These are phyloP conservation scores for Hippocampus mohnikei DNA, from an alignment of 2,113 vertebrate species.

Conservation along the genomic window DNA sequence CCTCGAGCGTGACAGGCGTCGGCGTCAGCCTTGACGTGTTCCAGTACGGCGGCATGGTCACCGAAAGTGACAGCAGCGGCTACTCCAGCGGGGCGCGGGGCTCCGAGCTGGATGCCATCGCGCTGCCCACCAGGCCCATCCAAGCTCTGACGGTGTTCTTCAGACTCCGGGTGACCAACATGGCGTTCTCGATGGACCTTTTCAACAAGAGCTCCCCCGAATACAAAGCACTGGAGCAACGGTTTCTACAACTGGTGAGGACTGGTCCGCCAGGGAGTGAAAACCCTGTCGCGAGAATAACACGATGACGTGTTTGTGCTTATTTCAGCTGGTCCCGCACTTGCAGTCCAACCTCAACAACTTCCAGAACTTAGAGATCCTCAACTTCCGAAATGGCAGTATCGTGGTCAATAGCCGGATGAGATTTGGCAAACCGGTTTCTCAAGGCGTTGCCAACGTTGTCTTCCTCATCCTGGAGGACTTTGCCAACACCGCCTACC, in stretches of 20 bases:
- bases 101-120: slow-evolving; percentile 43
- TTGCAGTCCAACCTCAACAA: slow-evolving; percentile 91
- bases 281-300: background rate
- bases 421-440: slow-evolving; percentile 84
- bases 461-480: slow-evolving; percentile 92
- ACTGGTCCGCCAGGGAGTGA: background rate
- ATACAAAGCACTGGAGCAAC: slow-evolving; percentile 88
- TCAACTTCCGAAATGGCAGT: slow-evolving; percentile 97
- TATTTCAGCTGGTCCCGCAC: slow-evolving; percentile 85
- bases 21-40: slow-evolving; percentile 60
- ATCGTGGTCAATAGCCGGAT: slow-evolving; percentile 94
- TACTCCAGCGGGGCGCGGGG: slow-evolving; percentile 50
- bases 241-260: slow-evolving; percentile 89
- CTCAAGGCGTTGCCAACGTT: slow-evolving; percentile 78
- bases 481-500: slow-evolving; percentile 89
- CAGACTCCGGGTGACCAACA: slow-evolving; percentile 93
- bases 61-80: slow-evolving; percentile 54
- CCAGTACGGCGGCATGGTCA: slow-evolving; percentile 26
- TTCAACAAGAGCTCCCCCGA: slow-evolving; percentile 94
- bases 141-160: slow-evolving; percentile 88
- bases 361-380: slow-evolving; percentile 91
- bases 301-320: background rate
- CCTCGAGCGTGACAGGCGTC: slow-evolving; percentile 25
- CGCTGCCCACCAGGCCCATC: slow-evolving; percentile 55
- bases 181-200: slow-evolving; percentile 89